Evolutionary conservation across 2,797 vertebrate species (phyloP), one percentile per base, ranked within the genome.

Genomic region (Rhinella marina): DNA sequence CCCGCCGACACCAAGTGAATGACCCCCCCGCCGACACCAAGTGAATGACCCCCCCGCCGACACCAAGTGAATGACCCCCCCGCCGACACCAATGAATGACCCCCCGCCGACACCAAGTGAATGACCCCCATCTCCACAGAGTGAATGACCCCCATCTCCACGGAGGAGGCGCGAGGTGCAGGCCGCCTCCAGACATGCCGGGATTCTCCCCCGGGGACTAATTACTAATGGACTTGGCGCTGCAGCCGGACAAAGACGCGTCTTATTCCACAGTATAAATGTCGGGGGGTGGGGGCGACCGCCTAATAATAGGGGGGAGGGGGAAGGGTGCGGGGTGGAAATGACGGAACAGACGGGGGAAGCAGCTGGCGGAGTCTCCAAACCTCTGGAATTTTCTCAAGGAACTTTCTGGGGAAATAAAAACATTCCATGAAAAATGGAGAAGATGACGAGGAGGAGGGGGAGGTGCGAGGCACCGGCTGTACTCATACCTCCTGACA

Each of bases 311-410:
- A n/a, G 80, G 1, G 6, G 25, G 54, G 27, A 21, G 50, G 48
- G 62, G 48, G 32, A n/a, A 50, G 1, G 14, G 27, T 32, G 54
- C 27, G 57, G 41, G 59, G 10, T 13, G 9, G 52, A 11, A 54
- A 54, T 54, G 13, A 11, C 0, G 52, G 52, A 1, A 12, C n/a
- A 23, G n/a, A 54, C 25, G 50, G 57, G 19, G 48, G n/a, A 29
- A 10, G 68, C 81, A 88, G 87, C 87, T 84, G 87, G 52, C 68
- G 81, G 78, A 82, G 17, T 7, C 48, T 32, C 17, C 6, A 48
- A 14, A 14, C 29, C 23, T 0, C 57, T 68, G 87, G 81, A 88
- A 41, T 56, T 11, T 23, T 27, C 78, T 72, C 72, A 78, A 64
- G 50, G 86, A 82, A 82, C 32, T 61, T 82, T 82, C 68, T 61